Evolutionary conservation across 2,113 vertebrate species (phyloP).

Genomic region (Balaenoptera acutorostrata): DNA sequence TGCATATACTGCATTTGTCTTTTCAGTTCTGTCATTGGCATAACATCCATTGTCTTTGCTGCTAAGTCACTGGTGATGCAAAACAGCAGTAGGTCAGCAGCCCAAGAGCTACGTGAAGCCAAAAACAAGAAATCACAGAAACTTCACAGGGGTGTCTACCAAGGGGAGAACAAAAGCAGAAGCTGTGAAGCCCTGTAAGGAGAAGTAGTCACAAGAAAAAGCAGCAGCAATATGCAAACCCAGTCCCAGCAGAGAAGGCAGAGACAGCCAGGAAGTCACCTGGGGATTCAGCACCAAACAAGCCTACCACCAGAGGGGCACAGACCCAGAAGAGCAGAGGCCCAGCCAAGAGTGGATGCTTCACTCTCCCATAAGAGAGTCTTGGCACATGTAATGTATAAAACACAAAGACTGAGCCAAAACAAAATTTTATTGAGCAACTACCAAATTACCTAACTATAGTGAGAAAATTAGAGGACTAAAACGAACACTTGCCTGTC

Average conservation of each 20-base stretch:
- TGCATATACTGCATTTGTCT: background rate
- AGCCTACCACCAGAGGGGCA: background rate
- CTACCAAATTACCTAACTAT: background rate
- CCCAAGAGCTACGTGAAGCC: background rate
- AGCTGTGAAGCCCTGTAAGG: background rate
- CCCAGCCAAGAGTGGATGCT: too few species aligned
- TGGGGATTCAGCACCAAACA: background rate
- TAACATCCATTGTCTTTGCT: background rate
- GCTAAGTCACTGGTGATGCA: constrained; percentile 37
- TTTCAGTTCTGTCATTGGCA: background rate
- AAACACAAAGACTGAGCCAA: background rate
- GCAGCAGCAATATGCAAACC: background rate
- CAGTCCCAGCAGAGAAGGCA: background rate
- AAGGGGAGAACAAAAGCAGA: background rate
- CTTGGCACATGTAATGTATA: background rate
- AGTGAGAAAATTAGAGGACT: background rate
- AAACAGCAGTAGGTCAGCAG: background rate
- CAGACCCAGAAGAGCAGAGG: background rate
- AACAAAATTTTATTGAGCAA: background rate
- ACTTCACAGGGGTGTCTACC: background rate
- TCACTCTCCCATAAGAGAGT: background rate
- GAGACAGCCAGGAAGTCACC: background rate
- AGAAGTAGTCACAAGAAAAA: background rate
- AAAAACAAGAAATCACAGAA: background rate
- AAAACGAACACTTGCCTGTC: background rate